Evolutionary conservation across 1,140 invertebrate species (phyloP), one percentile per base, ranked within the genome.

Genomic region (Orchestia grillus): DNA sequence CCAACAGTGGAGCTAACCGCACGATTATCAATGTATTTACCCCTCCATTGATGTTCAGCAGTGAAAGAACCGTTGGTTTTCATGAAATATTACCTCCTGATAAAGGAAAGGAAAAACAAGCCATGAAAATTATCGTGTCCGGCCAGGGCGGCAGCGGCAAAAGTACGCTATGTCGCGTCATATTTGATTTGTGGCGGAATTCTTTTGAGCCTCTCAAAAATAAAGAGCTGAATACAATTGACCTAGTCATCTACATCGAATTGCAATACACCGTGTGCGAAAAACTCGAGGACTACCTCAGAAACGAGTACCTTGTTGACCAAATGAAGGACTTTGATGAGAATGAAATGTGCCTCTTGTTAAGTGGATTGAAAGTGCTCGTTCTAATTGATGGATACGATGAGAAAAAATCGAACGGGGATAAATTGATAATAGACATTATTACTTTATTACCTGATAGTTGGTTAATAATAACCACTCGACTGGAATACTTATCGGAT

Each of bases 71-170:
- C 19, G 92, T 43, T 92, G 3, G 8, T 88, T 42, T n/a, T 36
- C 19, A 42, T 36, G 11, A 44, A 44, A 47, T 94, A 47, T 47
- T 94, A 44, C 6, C 41, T n/a, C 3, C 40, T 47, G 3, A 19
- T 0, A 47, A 94, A 6, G 36, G 11, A 4, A 11, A 94, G 36
- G 92, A 44, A 44, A 94, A 94, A 47, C 3, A 15, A 94, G 44
- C 92, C 43, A 47, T 3, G 3, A n/a, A 16, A 8, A 44, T 94
- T 15, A 47, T 94, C 4, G 44, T 94, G 3, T 94, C 92, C 6
- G 92, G 92, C 11, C 92, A 44, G 43, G 92, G 92, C 11, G 92
- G 92, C 44, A 16, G 92, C 44, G 92, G 92, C 8, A 94, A 94
- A 44, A 94, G 92, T 47, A 94, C 92, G 8, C 44, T 94, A 47